Conservation (phyloP, 2,888 invertebrate species). For the Andrena bicolor region DNA sequence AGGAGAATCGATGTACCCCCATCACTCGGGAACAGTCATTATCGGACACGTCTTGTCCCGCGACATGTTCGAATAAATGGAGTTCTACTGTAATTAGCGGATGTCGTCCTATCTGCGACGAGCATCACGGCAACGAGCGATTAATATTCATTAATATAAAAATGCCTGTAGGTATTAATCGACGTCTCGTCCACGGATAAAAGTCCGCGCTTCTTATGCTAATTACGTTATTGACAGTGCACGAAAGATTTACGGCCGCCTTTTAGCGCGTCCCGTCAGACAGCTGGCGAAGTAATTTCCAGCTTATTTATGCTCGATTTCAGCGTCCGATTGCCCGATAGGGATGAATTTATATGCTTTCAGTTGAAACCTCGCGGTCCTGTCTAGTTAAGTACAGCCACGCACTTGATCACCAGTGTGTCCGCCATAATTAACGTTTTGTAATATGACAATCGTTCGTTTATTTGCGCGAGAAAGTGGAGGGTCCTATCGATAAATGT, state of each 20-base stretch:
- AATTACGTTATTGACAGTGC: conserved; percentile 60
- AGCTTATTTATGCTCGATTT: conserved; percentile 51
- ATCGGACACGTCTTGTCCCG: conserved; percentile 5
- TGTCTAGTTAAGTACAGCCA: conserved; percentile 10
- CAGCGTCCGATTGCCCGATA: conserved; percentile 46
- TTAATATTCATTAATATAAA: conserved; percentile 62
- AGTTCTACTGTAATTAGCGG: conserved; percentile 46
- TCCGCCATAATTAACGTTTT: conserved; percentile 28
- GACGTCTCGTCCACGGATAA: conserved; percentile 45
- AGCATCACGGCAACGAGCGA: conserved; percentile 44
- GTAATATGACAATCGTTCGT: background rate
- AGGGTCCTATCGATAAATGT: background rate
- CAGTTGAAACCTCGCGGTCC: conserved; percentile 30
- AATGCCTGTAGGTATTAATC: conserved; percentile 50
- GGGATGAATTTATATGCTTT: conserved; percentile 46
- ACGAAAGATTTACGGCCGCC: conserved; percentile 42
- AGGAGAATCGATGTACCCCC: background rate
- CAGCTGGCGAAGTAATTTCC: conserved; percentile 33
- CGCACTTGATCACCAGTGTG: conserved; percentile 11
- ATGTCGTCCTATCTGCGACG: conserved; percentile 21
- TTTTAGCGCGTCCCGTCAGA: conserved; percentile 44
- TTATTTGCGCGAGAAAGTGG: background rate
- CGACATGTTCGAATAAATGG: conserved; percentile 7
- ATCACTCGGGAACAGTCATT: background rate
- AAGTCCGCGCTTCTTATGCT: conserved; percentile 50